Evolutionary conservation across 64 coral and sea anemone genomes (phyloP).

Genomic region (Platygyra sinensis): DNA sequence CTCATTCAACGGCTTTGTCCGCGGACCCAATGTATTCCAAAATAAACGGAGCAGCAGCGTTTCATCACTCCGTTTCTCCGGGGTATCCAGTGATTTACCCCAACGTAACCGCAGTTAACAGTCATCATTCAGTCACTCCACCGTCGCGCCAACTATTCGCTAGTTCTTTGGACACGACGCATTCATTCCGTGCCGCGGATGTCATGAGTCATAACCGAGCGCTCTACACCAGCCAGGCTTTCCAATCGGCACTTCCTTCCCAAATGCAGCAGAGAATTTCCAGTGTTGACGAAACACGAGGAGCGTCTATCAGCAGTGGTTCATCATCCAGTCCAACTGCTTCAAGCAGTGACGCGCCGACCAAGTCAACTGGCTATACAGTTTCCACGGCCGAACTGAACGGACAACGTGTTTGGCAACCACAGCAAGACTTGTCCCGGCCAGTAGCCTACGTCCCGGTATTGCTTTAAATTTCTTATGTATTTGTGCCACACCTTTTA

Average conservation of each 20-base stretch:
- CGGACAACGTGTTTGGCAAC: slow-evolving; percentile 89
- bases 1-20: slow-evolving; percentile 99
- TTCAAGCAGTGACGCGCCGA: slow-evolving; percentile 69
- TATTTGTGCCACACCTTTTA: slow-evolving; percentile 74
- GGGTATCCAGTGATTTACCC: slow-evolving; percentile 97
- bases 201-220: slow-evolving; percentile 82
- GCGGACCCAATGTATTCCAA: slow-evolving; percentile 99
- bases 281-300: slow-evolving; percentile 74
- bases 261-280: slow-evolving; percentile 90
- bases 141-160: slow-evolving; percentile 93
- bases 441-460: slow-evolving; percentile 96
- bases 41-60: slow-evolving; percentile 95
- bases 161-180: slow-evolving; percentile 65
- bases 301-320: slow-evolving; percentile 55
- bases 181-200: slow-evolving; percentile 90
- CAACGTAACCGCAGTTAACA: slow-evolving; percentile 80
- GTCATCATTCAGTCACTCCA: slow-evolving; percentile 63
- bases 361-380: slow-evolving; percentile 58
- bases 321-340: slow-evolving; percentile 80
- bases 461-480: slow-evolving; percentile 86
- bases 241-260: slow-evolving; percentile 73
- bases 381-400: slow-evolving; percentile 75
- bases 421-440: slow-evolving; percentile 88
- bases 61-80: slow-evolving; percentile 93
- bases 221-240: slow-evolving; percentile 82